Evolutionary conservation across 2,888 invertebrate species (phyloP), one percentile per base, ranked within the genome.

Genomic region (Crepidodera aurea): DNA sequence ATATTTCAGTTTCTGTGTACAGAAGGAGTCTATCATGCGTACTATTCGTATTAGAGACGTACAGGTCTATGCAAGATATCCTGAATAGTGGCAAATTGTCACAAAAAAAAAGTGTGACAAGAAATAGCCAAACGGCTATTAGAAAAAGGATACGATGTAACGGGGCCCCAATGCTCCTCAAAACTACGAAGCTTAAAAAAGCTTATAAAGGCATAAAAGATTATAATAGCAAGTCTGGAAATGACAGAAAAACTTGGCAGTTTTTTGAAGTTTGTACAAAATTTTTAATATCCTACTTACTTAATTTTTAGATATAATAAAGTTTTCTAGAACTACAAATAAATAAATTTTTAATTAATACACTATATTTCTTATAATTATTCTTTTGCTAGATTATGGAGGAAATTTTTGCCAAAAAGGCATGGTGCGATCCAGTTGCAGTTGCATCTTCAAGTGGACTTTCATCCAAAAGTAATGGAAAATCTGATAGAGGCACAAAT

Each of bases 311-410:
- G 25, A 51, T 32, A 32, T 51, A 51, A 32, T 32, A 42, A 42
- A 40, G 10, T 10, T 40, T 10, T 40, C n/a, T 19, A 54, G 5
- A 51, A 25, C 46, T 15, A 44, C 15, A 46, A n/a, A n/a, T n/a
- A n/a, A n/a, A n/a, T n/a, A n/a, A n/a, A n/a, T n/a, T n/a, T n/a
- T n/a, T n/a, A 56, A 40, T 46, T 44, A 56, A 34, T 34, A 12
- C 18, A 5, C 27, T n/a, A 18, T 22, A 56, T 48, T 56, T 12
- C 13, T 48, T 37, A 13, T 37, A 37, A 34, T 48, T 56, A 12
- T 27, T 32, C 19, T 44, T 44, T 46, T 44, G 10, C 13, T 46
- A 53, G 59, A 59, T 59, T 10, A 59, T 51, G 59, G 59, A 57
- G 8, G 29, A 50, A 25, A 57, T 50, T 7, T 57, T 57, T 46